These are phyloP conservation scores for Ephestia elutella DNA, from an alignment of 1,140 invertebrate species.

Conservation along the genomic window DNA sequence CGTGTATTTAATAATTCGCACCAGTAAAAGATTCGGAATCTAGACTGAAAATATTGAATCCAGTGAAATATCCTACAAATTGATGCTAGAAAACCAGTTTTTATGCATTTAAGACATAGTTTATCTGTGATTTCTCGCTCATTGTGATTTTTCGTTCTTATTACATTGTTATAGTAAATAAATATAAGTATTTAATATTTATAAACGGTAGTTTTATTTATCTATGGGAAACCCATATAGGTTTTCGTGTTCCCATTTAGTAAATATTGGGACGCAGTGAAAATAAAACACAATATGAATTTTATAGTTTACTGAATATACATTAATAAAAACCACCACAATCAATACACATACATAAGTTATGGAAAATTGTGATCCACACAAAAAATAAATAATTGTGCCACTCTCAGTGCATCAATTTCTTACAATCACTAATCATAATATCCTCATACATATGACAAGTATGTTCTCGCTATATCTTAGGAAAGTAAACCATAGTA, in stretches of 20 bases:
- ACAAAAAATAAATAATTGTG: constrained; percentile 42
- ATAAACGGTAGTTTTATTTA: neutral
- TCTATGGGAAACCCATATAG: neutral
- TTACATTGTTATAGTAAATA: neutral
- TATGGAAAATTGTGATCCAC: constrained; percentile 50
- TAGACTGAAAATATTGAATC: neutral
- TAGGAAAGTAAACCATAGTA: no score
- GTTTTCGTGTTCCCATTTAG: no score
- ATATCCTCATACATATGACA: neutral
- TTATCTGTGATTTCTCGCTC: neutral
- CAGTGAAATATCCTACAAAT: neutral
- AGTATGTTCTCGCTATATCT: no score
- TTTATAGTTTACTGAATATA: constrained; percentile 55
- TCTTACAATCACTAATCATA: neutral
- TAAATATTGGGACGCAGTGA: neutral
- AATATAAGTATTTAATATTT: neutral
- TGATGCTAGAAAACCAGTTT: neutral
- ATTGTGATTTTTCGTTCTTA: neutral
- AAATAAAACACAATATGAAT: constrained; percentile 27
- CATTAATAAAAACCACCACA: constrained; percentile 66
- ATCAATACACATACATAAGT: constrained; percentile 54
- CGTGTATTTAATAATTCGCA: no score
- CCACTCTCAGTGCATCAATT: constrained; percentile 43
- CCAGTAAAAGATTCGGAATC: neutral
- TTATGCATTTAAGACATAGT: neutral